phyloP scores from a whole-genome alignment of 2,888 invertebrate species.

The Cheilosia soror region DNA sequence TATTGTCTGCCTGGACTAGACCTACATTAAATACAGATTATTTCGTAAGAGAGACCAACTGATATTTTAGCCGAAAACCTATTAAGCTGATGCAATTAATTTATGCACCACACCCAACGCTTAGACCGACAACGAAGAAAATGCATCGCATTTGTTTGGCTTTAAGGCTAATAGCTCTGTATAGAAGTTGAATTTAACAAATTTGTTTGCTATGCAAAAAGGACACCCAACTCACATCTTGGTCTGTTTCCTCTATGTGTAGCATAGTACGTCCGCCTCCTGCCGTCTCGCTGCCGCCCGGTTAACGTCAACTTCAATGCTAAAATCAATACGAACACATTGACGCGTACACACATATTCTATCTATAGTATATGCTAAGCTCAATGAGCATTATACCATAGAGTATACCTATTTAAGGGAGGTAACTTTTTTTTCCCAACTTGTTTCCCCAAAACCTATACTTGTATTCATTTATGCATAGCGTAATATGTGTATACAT shows the following conservation, averaged over 20 bases:
- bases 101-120: constrained; percentile 66
- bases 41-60: neutral
- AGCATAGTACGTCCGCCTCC: too few relatives aligned
- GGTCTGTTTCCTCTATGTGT: constrained; percentile 28
- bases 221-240: constrained; percentile 43
- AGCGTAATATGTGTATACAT: constrained; percentile 25
- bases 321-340: constrained; percentile 73
- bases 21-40: neutral
- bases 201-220: constrained; percentile 56
- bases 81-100: constrained; percentile 40
- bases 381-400: constrained; percentile 67
- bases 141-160: constrained; percentile 60
- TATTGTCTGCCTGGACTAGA: neutral
- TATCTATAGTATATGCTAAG: constrained; percentile 65
- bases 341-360: constrained; percentile 53
- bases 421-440: constrained; percentile 47
- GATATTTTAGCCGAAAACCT: constrained; percentile 27
- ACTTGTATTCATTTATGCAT: constrained; percentile 26
- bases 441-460: constrained; percentile 50
- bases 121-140: constrained; percentile 37
- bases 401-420: constrained; percentile 69
- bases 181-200: constrained; percentile 68
- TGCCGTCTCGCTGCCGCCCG: neutral
- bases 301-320: constrained; percentile 71
- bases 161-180: constrained; percentile 61